Conservation (phyloP, 2,113 vertebrate genomes). For the Centrocercus urophasianus region DNA sequence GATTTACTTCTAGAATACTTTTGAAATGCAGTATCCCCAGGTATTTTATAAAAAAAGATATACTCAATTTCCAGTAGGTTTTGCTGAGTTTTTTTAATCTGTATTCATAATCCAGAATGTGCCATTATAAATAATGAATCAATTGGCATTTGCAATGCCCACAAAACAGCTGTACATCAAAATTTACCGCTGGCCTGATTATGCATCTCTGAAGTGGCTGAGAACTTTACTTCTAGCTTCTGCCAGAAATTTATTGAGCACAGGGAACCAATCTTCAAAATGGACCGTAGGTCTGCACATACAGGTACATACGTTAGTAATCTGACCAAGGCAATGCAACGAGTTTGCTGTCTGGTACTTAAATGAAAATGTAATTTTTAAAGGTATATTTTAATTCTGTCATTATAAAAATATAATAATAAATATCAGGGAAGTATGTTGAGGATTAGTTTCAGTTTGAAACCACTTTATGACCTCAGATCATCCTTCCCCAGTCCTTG, state of each 20-base stretch:
- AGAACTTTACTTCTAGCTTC: background rate
- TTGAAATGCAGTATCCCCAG: conserved; percentile 49
- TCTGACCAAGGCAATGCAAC: background rate
- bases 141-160: conserved; percentile 26
- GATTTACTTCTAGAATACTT: conserved; percentile 61
- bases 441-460: background rate
- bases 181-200: background rate
- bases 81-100: conserved; percentile 47
- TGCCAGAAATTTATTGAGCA: background rate
- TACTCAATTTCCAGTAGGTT: conserved; percentile 12
- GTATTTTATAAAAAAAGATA: conserved; percentile 15
- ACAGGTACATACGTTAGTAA: background rate
- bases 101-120: conserved; percentile 28
- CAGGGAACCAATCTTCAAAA: background rate
- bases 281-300: background rate
- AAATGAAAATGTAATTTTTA: rapidly evolving
- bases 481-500: background rate
- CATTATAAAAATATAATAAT: background rate
- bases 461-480: rapidly evolving
- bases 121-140: conserved; percentile 56
- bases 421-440: background rate
- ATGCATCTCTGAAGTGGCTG: background rate
- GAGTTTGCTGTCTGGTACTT: background rate
- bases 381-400: background rate
- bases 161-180: background rate